phyloP scores from a whole-genome alignment of 1,140 invertebrate species.

The Pseudomyrmex pallidus region DNA sequence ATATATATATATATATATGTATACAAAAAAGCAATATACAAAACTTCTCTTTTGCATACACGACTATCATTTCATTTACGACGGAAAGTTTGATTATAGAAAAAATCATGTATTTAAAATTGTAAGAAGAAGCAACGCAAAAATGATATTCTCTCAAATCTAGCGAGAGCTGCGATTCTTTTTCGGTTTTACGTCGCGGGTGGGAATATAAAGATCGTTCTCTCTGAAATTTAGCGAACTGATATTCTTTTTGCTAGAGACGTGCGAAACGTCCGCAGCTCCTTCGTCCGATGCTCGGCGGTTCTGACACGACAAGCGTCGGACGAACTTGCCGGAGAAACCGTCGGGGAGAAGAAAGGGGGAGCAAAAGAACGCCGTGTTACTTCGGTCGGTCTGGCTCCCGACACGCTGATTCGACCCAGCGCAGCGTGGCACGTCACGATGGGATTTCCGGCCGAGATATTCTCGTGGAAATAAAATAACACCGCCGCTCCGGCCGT shows the following conservation, averaged over 20 bases:
- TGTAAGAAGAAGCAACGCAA: background rate
- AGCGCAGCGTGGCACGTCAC: conserved; percentile 58
- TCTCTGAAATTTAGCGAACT: conserved; percentile 56
- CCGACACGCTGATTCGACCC: conserved; percentile 52
- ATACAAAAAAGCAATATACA: too few relatives aligned
- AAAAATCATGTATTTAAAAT: background rate
- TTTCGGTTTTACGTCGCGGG: conserved; percentile 3
- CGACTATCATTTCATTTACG: background rate
- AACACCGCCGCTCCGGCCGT: conserved; percentile 50
- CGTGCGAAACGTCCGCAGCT: conserved; percentile 25
- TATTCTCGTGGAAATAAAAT: conserved; percentile 61
- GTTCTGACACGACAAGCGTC: conserved; percentile 3
- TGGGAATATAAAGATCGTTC: conserved; percentile 24
- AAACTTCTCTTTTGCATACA: too few relatives aligned
- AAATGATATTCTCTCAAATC: conserved; percentile 16
- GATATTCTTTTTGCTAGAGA: conserved; percentile 40
- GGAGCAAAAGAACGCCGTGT: conserved; percentile 41
- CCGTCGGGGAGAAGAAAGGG: conserved; percentile 32
- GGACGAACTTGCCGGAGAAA: conserved; percentile 33
- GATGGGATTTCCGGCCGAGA: conserved; percentile 59
- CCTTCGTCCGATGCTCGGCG: conserved; percentile 35
- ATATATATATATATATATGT: too few relatives aligned
- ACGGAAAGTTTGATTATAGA: background rate
- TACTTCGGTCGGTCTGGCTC: conserved; percentile 48
- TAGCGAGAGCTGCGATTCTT: conserved; percentile 15